Base-by-base conservation (phyloP, 2,797 vertebrate genomes). In the Percopsis omiscomaycus region DNA sequence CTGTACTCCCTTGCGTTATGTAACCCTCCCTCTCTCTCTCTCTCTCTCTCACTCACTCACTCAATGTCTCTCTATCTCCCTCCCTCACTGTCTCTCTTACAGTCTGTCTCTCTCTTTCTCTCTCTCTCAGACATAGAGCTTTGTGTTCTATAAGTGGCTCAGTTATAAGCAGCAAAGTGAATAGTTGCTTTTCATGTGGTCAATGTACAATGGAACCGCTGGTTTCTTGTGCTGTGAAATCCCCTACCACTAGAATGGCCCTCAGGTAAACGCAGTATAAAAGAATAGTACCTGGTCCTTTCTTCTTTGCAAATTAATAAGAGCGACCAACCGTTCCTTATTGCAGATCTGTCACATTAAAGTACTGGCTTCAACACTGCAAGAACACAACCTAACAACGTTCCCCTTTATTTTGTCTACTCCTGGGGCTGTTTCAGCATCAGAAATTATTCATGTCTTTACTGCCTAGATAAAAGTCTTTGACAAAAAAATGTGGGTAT, bases 401-500 rank as follows among this genome's bases (percentile, higher is more conserved):
- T 75, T 77, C 66, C 61, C 69, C 64, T 73, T 62, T 66, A 67
- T 50, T 63, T 71, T 76, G 82, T 74, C 78, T 77, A 78, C 86
- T 88, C 80, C 81, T 13, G 52, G 63, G 82, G 87, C 79, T 87
- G 78, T 84, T 89, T 88, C 83, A 84, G 70, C 66, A 66, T 84
- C 77, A 87, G 80, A 82, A 88, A 90, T 85, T 81, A 85, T 86
- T 89, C 69, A 91, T 87, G 85, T 76, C 80, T 89, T 87, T 78
- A 82, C 82, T 83, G 81, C 75, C 75, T 71, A 55, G 78, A 84
- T 86, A 82, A 87, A 83, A 85, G 81, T 84, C 67, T 84, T 74
- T 73, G 78, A 85, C 71, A 74, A 85, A 82, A 56, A 73, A 83
- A 71, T 60, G 73, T 74, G 77, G 61, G 61, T 76, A 77, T 75